Base-by-base conservation (phyloP, 1,140 invertebrate species). In the Rhyacophila brunnea region DNA sequence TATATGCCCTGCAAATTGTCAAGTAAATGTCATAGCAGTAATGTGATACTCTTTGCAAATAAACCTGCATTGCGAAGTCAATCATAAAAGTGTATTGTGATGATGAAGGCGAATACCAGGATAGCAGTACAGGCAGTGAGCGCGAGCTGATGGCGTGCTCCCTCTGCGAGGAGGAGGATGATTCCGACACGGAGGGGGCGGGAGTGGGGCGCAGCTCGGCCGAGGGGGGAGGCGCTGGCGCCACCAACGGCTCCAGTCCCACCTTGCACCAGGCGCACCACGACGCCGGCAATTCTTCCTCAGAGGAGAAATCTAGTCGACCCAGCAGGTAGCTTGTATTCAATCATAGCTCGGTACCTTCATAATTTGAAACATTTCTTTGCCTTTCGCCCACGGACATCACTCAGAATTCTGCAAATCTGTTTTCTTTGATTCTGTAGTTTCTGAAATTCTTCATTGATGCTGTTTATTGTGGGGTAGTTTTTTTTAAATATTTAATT, bases 121-220 rank as follows among this genome's bases (percentile, higher is more conserved):
- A 89, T 62, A 88, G 82, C 70, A 84, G 83, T 51, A 75, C 82
- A 11, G 79, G 81, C 38, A 86, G 83, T 65, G 87, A 90, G 67
- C 77, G 81, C 57, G 85, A 87, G 68, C 67, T 79, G 23, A 71
- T 74, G 23, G 70, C 77, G 32, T 62, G 64, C 64, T 69, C 75
- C 58, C 73, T 77, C 63, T 70, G 80, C 45, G 80, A 83, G 44
- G 82, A 87, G 68, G 83, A 82, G 14, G 88, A 90, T 68, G 87
- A 86, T 42, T 88, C 91, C 55, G 85, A 83, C 66, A 87, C 89
- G 1, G 70, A 69, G 14, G 58, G 64, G 9, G 62, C 67, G 11
- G 13, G 19, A 6, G 64, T 55, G 53, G 9, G 44, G 10, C 23
- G 62, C 55, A 66, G 28, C n/a, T 14, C 35, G n/a, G 15, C 20